These are phyloP conservation scores for Cranoglanis bouderius DNA, from an alignment of 2,113 vertebrate species.

Conservation along the genomic window DNA sequence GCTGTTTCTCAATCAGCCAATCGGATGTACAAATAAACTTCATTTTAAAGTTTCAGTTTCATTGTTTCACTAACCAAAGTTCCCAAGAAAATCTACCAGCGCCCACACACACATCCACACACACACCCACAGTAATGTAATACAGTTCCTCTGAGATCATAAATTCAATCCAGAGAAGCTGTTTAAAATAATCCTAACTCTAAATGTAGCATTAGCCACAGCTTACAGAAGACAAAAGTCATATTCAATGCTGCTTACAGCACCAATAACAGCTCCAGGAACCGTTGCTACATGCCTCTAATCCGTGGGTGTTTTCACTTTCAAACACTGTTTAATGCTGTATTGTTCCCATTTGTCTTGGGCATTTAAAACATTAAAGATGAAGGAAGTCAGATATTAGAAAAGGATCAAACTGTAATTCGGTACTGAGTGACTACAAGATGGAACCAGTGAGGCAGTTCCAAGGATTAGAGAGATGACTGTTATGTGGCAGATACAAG, in stretches of 20 bases:
- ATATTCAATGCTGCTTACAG: neutral
- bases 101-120: neutral
- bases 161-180: neutral
- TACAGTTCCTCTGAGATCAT: neutral
- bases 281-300: neutral
- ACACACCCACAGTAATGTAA: neutral
- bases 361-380: neutral
- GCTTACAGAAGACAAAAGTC: neutral
- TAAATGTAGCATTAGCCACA: neutral
- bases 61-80: neutral
- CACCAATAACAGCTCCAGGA: neutral
- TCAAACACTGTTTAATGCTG: neutral
- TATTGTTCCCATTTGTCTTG: neutral
- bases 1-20: neutral
- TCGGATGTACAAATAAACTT: neutral
- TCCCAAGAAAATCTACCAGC: neutral
- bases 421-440: neutral
- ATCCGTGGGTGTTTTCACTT: neutral
- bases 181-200: neutral
- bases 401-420: neutral
- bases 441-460: neutral
- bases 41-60: neutral
- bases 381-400: neutral
- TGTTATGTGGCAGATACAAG: neutral
- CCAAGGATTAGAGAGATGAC: neutral